phyloP scores from a whole-genome alignment of 1,140 invertebrate genomes.

The Eulimnadia texana region DNA sequence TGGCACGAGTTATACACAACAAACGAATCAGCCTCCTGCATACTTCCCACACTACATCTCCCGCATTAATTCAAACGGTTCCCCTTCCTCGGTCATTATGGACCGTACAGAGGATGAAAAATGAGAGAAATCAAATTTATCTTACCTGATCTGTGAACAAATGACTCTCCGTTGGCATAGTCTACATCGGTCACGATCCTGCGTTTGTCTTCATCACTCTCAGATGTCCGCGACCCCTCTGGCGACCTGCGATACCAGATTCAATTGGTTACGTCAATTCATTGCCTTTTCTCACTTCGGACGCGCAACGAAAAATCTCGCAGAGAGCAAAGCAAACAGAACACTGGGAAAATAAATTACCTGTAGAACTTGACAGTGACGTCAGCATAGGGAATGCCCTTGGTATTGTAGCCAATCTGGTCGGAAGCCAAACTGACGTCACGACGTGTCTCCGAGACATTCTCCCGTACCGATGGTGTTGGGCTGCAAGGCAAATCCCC shows the following conservation, averaged over 20 bases:
- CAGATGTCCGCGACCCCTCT: neutral
- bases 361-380: neutral
- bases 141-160: neutral
- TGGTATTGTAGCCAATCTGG: neutral
- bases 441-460: too few species aligned
- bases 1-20: slow-evolving; percentile 3
- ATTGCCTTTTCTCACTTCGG: too few species aligned
- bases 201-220: neutral
- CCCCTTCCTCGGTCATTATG: too few species aligned
- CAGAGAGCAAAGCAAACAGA: too few species aligned
- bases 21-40: neutral
- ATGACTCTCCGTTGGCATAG: neutral
- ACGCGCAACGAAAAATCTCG: too few species aligned
- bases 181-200: neutral
- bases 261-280: neutral
- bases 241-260: neutral
- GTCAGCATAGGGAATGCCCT: neutral
- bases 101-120: too few species aligned
- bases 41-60: neutral
- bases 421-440: neutral
- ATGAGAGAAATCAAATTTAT: neutral
- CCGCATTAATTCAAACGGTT: neutral
- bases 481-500: too few species aligned
- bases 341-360: too few species aligned
- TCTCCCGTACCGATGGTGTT: too few species aligned